Conservation (phyloP, 2,797 vertebrate species). For the Cirrhinus mrigala region DNA sequence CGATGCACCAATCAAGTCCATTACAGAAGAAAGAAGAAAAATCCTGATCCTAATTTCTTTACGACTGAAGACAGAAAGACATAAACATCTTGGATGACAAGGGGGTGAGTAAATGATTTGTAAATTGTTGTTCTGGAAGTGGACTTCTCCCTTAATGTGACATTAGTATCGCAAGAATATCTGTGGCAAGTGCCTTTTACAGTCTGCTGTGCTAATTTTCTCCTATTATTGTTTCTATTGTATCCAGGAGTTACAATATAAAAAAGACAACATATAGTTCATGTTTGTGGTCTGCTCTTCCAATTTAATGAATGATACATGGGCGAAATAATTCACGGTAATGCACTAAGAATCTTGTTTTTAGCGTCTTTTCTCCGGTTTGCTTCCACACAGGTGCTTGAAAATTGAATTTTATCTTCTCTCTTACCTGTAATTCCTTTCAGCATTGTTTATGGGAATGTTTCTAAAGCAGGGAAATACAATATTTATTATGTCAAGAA, state of each 20-base stretch:
- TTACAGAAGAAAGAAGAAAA: too few relatives aligned
- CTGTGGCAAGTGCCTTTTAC: background rate
- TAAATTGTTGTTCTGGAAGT: too few relatives aligned
- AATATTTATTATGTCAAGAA: background rate
- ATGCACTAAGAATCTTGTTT: background rate
- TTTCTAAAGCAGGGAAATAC: background rate
- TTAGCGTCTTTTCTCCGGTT: background rate
- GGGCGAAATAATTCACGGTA: background rate
- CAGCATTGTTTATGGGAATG: background rate
- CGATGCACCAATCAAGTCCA: too few relatives aligned
- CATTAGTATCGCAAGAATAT: background rate
- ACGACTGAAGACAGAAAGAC: too few relatives aligned
- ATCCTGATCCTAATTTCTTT: too few relatives aligned
- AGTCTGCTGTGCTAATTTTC: background rate
- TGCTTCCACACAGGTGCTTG: background rate
- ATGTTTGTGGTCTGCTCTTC: background rate
- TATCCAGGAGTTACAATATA: background rate
- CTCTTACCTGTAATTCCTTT: background rate
- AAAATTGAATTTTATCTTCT: background rate
- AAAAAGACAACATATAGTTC: background rate
- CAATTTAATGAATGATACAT: background rate
- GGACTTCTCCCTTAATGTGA: background rate
- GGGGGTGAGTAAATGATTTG: too few relatives aligned
- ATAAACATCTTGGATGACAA: too few relatives aligned
- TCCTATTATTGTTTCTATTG: background rate